Evolutionary conservation across 2,888 invertebrate genomes (phyloP).

Genomic region (Conomelus anceps): DNA sequence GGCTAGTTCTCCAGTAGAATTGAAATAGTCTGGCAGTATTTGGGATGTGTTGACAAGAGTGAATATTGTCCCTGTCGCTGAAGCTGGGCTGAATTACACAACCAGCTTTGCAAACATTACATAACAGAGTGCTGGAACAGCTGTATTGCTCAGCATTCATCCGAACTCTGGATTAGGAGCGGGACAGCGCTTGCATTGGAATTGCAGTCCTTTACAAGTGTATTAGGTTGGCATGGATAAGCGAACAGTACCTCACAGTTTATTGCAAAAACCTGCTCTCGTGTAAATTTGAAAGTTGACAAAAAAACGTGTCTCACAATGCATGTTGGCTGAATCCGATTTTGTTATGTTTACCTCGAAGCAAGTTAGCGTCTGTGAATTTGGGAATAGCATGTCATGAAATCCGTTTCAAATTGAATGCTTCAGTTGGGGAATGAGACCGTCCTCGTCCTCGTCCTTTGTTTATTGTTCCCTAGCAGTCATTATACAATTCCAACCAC

Average conservation of each 20-base stretch:
- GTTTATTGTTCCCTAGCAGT: no score
- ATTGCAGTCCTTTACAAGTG: background rate
- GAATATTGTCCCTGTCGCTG: background rate
- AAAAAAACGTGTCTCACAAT: background rate
- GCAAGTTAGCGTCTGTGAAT: background rate
- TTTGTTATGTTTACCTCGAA: background rate
- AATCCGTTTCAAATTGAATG: background rate
- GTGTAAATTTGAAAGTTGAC: background rate
- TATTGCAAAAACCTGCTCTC: background rate
- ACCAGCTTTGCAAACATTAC: background rate
- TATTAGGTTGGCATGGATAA: background rate
- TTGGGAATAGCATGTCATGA: background rate
- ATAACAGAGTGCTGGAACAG: no score
- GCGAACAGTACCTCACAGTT: no score
- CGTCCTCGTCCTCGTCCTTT: no score
- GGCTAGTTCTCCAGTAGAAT: background rate
- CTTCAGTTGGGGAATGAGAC: background rate
- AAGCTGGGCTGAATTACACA: background rate
- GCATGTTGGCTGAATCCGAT: background rate
- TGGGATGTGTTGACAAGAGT: background rate
- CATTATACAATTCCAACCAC: no score
- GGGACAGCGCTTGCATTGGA: background rate
- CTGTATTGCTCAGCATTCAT: background rate
- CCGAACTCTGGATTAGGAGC: no score
- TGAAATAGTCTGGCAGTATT: background rate